Evolutionary conservation across 2,113 vertebrate species (phyloP).

Genomic region (Chaetorhynchus papuensis): DNA sequence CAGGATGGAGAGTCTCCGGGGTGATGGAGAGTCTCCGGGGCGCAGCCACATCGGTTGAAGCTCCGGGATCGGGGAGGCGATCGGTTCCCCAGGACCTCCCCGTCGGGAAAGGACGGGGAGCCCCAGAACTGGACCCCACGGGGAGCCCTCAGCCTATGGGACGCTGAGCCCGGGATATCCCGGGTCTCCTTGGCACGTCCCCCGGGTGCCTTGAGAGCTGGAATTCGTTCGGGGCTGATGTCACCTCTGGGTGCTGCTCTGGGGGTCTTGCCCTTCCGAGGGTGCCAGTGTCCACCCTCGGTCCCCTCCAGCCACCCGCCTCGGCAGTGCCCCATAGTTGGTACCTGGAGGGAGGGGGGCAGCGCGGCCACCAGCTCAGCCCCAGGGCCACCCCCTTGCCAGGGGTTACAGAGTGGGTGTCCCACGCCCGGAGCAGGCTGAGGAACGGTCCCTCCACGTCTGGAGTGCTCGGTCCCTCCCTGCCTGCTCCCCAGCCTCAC

Average conservation of each 20-base stretch:
- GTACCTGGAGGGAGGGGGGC: background rate
- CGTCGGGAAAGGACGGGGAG: background rate
- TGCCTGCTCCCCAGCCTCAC: background rate
- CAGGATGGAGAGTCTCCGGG: background rate
- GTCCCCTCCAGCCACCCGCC: background rate
- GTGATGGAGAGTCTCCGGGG: background rate
- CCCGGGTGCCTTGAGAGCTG: background rate
- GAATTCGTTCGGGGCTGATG: background rate
- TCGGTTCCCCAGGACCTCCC: background rate
- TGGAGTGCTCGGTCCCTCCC: background rate
- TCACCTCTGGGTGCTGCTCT: background rate
- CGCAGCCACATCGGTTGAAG: background rate
- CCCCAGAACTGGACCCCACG: background rate
- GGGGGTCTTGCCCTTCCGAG: background rate
- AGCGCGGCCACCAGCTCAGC: accelerated
- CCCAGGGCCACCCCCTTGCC: background rate
- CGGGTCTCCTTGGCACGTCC: background rate
- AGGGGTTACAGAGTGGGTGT: background rate
- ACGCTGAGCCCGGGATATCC: background rate
- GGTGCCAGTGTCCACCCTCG: background rate
- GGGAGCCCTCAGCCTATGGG: background rate
- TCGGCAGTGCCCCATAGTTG: background rate
- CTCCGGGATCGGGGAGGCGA: background rate
- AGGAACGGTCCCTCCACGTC: background rate
- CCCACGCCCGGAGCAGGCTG: background rate